These are phyloP conservation scores for Anoplophora glabripennis DNA, from an alignment of 1,140 invertebrate species.

Conservation along the genomic window DNA sequence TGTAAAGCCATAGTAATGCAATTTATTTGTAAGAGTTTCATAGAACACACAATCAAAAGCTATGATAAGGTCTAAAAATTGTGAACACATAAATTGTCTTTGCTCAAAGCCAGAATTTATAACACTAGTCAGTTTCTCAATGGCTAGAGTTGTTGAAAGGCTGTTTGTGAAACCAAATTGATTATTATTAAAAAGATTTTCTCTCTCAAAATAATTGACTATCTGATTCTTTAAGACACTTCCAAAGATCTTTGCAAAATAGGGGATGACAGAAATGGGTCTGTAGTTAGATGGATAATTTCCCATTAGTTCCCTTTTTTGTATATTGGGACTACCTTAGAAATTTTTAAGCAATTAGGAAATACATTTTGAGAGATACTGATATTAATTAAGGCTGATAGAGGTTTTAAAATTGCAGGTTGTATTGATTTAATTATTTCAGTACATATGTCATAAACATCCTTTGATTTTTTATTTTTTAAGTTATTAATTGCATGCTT, in stretches of 20 bases:
- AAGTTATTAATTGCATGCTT: no score
- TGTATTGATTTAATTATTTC: no score
- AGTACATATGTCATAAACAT: no score
- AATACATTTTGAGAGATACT: no score
- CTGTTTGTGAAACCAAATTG: slow-evolving; percentile 2
- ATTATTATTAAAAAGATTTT: not conserved
- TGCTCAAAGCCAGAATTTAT: not conserved
- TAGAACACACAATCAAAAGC: not conserved
- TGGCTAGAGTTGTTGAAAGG: not conserved
- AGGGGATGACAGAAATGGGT: not conserved
- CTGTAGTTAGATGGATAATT: not conserved
- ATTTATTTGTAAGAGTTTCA: not conserved
- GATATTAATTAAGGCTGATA: no score
- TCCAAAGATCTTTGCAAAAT: not conserved
- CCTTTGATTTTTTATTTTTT: no score
- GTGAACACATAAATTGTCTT: not conserved
- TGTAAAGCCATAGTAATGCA: no score
- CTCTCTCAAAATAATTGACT: slow-evolving; percentile 1
- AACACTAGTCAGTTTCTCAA: not conserved
- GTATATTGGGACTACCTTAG: not conserved
- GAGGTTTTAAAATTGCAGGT: no score
- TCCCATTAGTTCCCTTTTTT: not conserved
- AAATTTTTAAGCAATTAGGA: not conserved
- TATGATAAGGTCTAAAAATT: not conserved
- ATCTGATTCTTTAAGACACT: not conserved